These are phyloP conservation scores for Stenoptilia bipunctidactyla DNA, from an alignment of 2,888 invertebrate genomes.

Conservation along the genomic window DNA sequence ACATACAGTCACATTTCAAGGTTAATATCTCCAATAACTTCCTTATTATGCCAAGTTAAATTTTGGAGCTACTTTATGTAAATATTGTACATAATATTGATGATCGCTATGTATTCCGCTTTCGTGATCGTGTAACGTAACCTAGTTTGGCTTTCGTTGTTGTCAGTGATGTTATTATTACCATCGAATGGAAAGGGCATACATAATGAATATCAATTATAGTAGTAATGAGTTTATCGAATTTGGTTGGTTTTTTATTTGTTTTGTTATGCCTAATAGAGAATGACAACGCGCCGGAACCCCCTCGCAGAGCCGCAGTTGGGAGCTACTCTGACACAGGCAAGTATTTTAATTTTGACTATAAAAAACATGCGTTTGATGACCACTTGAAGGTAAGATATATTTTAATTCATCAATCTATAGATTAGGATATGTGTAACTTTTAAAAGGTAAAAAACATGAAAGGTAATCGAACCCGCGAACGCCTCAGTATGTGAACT, in stretches of 20 bases:
- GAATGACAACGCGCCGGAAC: constrained; percentile 73
- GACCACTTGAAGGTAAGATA: too few species aligned
- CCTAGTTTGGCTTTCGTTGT: constrained; percentile 10
- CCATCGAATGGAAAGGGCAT: constrained; percentile 2
- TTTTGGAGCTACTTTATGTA: constrained; percentile 48
- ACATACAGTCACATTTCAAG: constrained; percentile 82
- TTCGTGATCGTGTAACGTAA: constrained; percentile 28
- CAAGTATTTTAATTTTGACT: too few species aligned
- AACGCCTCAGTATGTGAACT: too few species aligned
- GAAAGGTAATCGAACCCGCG: too few species aligned
- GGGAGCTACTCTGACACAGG: constrained; percentile 71
- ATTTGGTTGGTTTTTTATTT: constrained; percentile 35
- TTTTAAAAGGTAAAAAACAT: too few species aligned
- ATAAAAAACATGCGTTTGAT: too few species aligned
- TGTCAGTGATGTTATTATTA: constrained; percentile 5
- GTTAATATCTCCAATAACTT: constrained; percentile 57
- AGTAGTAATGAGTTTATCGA: constrained; percentile 17
- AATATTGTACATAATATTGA: constrained; percentile 35
- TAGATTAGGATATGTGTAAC: too few species aligned
- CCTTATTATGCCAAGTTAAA: constrained; percentile 29
- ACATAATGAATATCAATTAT: constrained; percentile 24
- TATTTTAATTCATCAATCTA: too few species aligned
- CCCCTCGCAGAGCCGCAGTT: constrained; percentile 72
- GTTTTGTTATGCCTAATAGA: constrained; percentile 66
- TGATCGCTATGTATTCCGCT: constrained; percentile 29